A percentile compares a stretch with the other conserved stretches of the same genome.
Evolutionary conservation across 2,113 vertebrate species (phyloP).

Genomic region (Girardinichthys multiradiatus): DNA sequence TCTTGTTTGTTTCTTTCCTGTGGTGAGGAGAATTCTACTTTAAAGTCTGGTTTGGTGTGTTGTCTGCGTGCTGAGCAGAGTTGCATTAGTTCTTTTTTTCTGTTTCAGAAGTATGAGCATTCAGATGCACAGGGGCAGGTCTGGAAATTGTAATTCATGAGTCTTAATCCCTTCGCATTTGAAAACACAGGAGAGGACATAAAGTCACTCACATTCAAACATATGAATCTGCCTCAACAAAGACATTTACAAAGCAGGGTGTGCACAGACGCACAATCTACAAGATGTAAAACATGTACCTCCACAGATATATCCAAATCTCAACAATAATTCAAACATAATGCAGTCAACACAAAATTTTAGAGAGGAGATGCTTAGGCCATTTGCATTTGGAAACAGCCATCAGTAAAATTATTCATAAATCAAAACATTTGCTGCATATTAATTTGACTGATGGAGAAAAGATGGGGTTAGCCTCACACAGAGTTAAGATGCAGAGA

Average conservation of each 20-base stretch:
- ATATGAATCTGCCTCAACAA: conserved; percentile 18
- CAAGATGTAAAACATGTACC: conserved; percentile 8
- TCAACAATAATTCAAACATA: conserved; percentile 12
- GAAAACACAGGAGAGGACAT: conserved; percentile 52
- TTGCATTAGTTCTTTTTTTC: conserved; percentile 15
- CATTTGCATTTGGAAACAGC: conserved; percentile 22
- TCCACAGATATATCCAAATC: background rate
- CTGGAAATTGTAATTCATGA: conserved; percentile 71
- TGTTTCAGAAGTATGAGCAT: conserved; percentile 50
- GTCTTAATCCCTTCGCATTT: conserved; percentile 60
- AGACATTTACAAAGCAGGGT: conserved; percentile 13
- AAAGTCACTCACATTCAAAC: conserved; percentile 28
- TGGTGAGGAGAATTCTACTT: conserved; percentile 60
- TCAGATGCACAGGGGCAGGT: conserved; percentile 51
- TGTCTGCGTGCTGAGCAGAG: conserved; percentile 46
- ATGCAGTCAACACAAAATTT: conserved; percentile 9
- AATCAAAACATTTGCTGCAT: conserved; percentile 41
- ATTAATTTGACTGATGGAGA: conserved; percentile 28
- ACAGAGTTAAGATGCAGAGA: conserved; percentile 6
- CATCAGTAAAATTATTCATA: conserved; percentile 40
- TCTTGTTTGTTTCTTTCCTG: conserved; percentile 61
- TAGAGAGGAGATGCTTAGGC: conserved; percentile 11
- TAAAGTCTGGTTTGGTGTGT: conserved; percentile 55
- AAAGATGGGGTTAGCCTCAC: conserved; percentile 19
- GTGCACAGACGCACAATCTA: conserved; percentile 1